Base-by-base conservation (phyloP, 2,888 invertebrate species). In the Drosophila emarginata region DNA sequence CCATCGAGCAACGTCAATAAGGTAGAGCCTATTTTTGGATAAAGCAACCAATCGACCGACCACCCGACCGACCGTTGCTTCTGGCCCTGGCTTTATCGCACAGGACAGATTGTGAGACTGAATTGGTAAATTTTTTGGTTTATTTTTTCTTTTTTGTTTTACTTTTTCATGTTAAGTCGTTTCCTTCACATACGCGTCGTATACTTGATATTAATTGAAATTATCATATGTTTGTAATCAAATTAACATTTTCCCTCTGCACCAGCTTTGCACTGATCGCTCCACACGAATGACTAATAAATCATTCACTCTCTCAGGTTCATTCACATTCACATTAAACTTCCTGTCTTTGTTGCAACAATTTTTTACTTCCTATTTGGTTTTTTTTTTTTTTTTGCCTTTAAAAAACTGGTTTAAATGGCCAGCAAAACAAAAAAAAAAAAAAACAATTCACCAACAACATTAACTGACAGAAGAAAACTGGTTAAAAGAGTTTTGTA, bases 21-120 rank as follows among this genome's bases (percentile, higher is more conserved):
- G 67, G 66, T 77, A 78, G 85, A 79, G 87, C 88, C 84, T 84
- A 83, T 84, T 88, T 84, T 84, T 87, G 84, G 87, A 88, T 84
- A 88, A 67, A 52, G 54, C 70, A 68, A 58, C 56, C 63, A 56
- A 56, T 36, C 64, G 21, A 21, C 64, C n/a, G n/a, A 37, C 11
- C 65, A 58, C 14, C 52, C 26, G 45, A 52, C 21, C 4, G n/a
- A 4, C 6, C 26, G 6, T 2, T 37, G 37, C 37, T n/a, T 37
- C 37, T 37, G 37, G 32, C 32, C 37, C 37, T 37, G 37, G 18
- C 45, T 32, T 32, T 32, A 32, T 9, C 2, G 9, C 12, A 45
- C 45, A 45, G 45, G 64, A 59, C 57, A 66, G 54, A 45, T 18
- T 45, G 9, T 45, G 18, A 12, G 61, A 73, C 77, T 79, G 87